Evolutionary conservation across 35 echinoderm and acorn worm species (phyloP).

Genomic region (Amphiura filiformis): DNA sequence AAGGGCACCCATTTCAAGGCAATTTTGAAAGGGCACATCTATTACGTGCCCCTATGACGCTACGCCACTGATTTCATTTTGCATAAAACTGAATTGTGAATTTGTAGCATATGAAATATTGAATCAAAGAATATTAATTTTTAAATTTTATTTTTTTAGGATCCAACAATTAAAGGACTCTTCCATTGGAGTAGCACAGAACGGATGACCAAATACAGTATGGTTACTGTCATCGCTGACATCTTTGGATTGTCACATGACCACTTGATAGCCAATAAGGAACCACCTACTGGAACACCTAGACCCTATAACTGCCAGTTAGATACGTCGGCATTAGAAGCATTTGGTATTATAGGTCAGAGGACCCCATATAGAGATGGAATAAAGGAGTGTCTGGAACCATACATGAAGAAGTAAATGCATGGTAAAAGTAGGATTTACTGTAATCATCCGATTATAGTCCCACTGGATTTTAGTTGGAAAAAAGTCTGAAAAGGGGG

Average conservation of each 20-base stretch:
- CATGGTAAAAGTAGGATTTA: no score
- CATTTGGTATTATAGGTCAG: conserved; percentile 5
- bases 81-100: neutral
- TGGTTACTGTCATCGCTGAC: conserved; percentile 23
- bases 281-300: conserved; percentile 21
- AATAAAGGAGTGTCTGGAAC: conserved; percentile 23
- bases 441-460: no score
- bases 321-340: conserved; percentile 31
- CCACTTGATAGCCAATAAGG: conserved; percentile 28
- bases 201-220: conserved; percentile 13
- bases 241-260: conserved; percentile 25
- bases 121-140: neutral
- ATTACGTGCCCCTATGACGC: no score
- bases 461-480: no score
- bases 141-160: neutral
- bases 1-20: no score
- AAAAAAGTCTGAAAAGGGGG: no score
- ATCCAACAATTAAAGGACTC: conserved; percentile 30
- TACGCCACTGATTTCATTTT: neutral
- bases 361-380: conserved; percentile 22
- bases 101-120: neutral
- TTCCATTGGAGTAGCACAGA: conserved; percentile 43
- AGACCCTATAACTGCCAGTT: conserved; percentile 23
- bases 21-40: no score
- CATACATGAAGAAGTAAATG: neutral